phyloP scores from a whole-genome alignment of 2,797 vertebrate genomes.

The Streptopelia turtur region DNA sequence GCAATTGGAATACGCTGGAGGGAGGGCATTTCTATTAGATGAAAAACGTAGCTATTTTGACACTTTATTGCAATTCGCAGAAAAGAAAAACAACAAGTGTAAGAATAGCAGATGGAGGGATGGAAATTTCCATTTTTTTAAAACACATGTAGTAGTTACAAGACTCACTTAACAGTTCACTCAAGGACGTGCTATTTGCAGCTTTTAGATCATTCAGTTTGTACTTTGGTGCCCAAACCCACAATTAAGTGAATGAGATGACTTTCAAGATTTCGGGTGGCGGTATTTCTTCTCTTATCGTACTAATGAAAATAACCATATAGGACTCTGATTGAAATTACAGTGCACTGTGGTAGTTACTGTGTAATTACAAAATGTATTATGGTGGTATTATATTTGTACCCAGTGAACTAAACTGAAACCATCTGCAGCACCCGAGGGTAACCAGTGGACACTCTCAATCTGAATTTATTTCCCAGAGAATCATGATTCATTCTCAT shows the following conservation, averaged over 20 bases:
- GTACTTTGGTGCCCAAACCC: conserved; percentile 1
- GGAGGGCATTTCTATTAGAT: not conserved
- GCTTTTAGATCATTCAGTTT: not conserved
- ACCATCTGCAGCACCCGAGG: not conserved
- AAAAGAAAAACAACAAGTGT: not conserved
- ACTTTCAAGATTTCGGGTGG: not conserved
- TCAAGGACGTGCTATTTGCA: not conserved
- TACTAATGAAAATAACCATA: not conserved
- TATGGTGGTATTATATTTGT: not conserved
- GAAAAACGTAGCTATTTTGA: conserved; percentile 15
- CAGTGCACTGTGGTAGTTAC: not conserved
- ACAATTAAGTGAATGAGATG: not conserved
- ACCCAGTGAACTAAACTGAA: not conserved
- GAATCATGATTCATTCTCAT: not conserved
- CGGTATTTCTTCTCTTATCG: not conserved
- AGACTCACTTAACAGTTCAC: conserved; percentile 26
- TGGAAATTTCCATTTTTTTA: conserved; percentile 42
- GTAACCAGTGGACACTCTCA: not conserved
- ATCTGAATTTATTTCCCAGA: not conserved
- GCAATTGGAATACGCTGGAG: not conserved
- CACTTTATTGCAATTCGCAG: not conserved
- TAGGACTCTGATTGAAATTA: not conserved
- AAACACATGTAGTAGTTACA: not conserved
- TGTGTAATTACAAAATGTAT: not conserved
- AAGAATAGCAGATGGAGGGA: conserved; percentile 49